Base-by-base conservation (phyloP, 2,888 invertebrate species). In the Dryobota labecula region DNA sequence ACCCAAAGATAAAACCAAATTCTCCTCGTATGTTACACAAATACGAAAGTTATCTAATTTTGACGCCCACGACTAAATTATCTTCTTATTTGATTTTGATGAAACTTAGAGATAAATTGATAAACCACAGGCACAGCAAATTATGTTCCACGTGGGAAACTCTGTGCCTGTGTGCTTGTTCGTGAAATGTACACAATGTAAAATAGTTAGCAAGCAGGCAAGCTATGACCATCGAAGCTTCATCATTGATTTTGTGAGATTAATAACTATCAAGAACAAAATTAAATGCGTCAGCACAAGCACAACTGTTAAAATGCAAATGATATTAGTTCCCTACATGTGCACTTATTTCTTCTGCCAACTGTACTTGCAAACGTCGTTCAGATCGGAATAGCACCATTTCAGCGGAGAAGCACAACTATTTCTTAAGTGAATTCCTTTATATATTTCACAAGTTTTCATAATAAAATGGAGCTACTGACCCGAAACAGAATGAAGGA, bases 371-470 rank as follows among this genome's bases (percentile, higher is more conserved):
- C 9, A 41, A 67, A 24, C n/a, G 9, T 49, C 15, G 54, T 62
- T 66, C 38, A 49, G 45, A 80, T 75, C 38, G 9, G 15, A 68
- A 56, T 20, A 61, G 27, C 30, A 62, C 41, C 49, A 57, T 56
- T 64, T 30, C 45, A 56, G 27, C 49, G 36, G 27, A 57, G 61
- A 13, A 66, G 49, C 47, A 33, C 41, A 68, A 74, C 58, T 76
- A 83, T 76, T 73, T 47, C 62, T 58, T 72, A 70, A 76, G 64
- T 70, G 70, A 71, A 83, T 83, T 70, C 65, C 60, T 63, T 63
- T 67, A 51, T 66, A 71, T 73, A 80, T 83, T 76, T 66, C 57
- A 53, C 69, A 76, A 80, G 69, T 83, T 73, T 73, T 71, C 67
- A 61, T 73, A 62, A 63, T 54, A 67, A 72, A 64, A 71, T 60